Evolutionary conservation across 92 coral and sea anemone genomes (phyloP).

Genomic region (Umimayanthus chanpuru): DNA sequence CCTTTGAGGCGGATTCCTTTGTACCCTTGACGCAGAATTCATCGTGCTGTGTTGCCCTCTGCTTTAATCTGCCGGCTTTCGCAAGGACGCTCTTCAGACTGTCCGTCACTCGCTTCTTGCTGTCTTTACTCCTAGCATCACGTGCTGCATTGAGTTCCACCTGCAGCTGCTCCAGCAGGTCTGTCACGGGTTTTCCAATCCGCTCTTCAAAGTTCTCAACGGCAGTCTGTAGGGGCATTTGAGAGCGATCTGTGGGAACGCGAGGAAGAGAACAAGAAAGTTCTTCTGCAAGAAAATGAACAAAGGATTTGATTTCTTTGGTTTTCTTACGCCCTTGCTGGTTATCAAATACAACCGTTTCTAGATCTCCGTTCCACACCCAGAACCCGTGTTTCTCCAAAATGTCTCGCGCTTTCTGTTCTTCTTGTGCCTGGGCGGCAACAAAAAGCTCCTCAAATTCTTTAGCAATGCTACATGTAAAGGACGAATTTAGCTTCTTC

Average conservation of each 20-base stretch:
- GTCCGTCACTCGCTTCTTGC: not conserved
- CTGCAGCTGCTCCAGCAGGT: not conserved
- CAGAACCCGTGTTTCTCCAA: conserved; percentile 23
- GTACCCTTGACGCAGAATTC: not conserved
- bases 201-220: not conserved
- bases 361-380: conserved; percentile 38
- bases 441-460: not conserved
- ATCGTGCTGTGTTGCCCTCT: not conserved
- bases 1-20: not conserved
- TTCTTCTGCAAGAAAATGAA: not conserved
- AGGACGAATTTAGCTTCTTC: not conserved
- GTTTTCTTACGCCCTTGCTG: not conserved
- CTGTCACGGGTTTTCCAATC: not conserved
- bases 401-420: not conserved
- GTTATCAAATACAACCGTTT: conserved; percentile 3
- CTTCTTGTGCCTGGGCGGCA: not conserved
- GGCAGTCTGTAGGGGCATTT: not conserved
- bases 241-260: not conserved
- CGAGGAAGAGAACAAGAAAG: not conserved
- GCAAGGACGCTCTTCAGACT: not conserved
- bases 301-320: not conserved
- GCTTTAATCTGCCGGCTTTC: not conserved
- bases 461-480: not conserved
- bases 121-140: not conserved
- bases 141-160: not conserved